Evolutionary conservation across 2,113 vertebrate species (phyloP).

Genomic region (Prinia subflava): DNA sequence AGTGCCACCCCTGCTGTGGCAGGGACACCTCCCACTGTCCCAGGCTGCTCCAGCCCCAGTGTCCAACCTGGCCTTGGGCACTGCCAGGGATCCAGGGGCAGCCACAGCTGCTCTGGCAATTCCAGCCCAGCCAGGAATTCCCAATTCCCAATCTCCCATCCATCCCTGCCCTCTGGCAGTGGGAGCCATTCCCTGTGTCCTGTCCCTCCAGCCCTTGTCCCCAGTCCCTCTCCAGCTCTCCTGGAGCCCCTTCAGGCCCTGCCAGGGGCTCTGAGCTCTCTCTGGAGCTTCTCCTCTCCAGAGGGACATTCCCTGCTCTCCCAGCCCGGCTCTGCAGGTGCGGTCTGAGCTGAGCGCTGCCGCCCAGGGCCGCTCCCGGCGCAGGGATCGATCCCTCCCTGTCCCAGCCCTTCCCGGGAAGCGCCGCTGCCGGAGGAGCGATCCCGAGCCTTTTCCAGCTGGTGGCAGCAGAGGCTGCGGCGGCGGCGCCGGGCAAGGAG

Average conservation of each 20-base stretch:
- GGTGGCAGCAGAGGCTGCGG: background rate
- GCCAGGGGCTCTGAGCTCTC: background rate
- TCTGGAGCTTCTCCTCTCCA: background rate
- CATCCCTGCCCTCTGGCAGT: background rate
- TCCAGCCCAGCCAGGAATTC: background rate
- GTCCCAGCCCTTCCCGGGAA: background rate
- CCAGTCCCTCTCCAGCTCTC: background rate
- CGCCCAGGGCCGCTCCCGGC: background rate
- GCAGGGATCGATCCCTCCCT: background rate
- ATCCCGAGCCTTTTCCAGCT: background rate
- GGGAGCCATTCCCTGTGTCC: background rate
- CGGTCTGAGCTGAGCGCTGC: background rate
- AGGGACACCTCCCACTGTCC: background rate
- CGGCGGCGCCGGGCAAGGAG: background rate
- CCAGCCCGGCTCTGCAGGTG: background rate
- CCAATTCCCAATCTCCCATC: background rate
- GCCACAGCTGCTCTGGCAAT: background rate
- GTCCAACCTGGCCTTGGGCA: background rate
- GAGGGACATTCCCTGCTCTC: background rate
- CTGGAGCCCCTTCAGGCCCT: background rate
- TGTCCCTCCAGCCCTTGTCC: background rate
- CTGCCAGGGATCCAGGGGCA: background rate
- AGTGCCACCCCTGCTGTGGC: accelerated
- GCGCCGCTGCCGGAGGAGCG: accelerated
- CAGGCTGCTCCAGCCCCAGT: background rate